Percentiles rank a stretch among this genome's conserved stretches.
These are phyloP conservation scores for Neosilurus mollespiculum DNA, from an alignment of 2,797 vertebrate genomes.

Conservation along the genomic window DNA sequence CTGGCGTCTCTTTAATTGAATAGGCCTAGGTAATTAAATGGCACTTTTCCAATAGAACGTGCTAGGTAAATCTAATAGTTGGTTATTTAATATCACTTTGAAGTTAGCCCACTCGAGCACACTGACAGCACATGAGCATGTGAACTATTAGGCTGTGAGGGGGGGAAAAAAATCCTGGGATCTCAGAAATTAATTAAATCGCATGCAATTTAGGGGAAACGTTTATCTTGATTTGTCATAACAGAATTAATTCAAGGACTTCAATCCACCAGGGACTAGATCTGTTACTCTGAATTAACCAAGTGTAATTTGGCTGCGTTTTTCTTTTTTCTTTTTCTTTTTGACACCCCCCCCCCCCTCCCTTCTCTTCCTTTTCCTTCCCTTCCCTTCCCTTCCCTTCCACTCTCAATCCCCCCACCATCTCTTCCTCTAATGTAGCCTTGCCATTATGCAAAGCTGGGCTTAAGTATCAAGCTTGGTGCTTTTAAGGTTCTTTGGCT, in stretches of 20 bases:
- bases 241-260: slow-evolving; percentile 99
- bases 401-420: slow-evolving; percentile 33
- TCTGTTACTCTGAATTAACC: slow-evolving; percentile 99
- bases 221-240: slow-evolving; percentile 99
- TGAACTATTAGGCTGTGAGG: slow-evolving; percentile 92
- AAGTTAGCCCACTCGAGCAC: slow-evolving; percentile 98
- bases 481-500: slow-evolving; percentile 97
- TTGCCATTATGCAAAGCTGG: slow-evolving; percentile 92
- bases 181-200: slow-evolving; percentile 99
- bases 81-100: slow-evolving; percentile 99
- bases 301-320: slow-evolving; percentile 95
- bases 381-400: slow-evolving; percentile 46
- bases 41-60: slow-evolving; percentile 99
- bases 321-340: slow-evolving; percentile 46
- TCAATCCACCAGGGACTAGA: slow-evolving; percentile 99
- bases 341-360: slow-evolving; percentile 41
- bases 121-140: slow-evolving; percentile 95
- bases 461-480: slow-evolving; percentile 94
- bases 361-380: slow-evolving; percentile 50
- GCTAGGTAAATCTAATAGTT: slow-evolving; percentile 99
- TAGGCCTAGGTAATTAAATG: slow-evolving; percentile 99
- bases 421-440: slow-evolving; percentile 82
- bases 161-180: slow-evolving; percentile 77
- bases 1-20: slow-evolving; percentile 96
- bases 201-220: slow-evolving; percentile 99